Conservation (phyloP, 2,888 invertebrate genomes). For the Chaetogeoica ovagalla region DNA sequence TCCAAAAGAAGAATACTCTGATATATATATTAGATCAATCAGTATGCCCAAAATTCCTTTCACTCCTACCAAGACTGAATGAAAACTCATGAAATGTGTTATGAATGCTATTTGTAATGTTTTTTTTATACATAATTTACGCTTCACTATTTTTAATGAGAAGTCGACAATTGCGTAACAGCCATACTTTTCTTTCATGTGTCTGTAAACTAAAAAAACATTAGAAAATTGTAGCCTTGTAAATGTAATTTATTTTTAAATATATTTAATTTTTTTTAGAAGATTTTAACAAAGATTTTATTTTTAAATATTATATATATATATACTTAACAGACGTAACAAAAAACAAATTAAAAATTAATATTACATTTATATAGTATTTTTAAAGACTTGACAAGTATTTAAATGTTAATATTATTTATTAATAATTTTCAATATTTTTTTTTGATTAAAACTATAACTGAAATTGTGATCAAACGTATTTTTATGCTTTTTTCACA, state of each 20-base stretch:
- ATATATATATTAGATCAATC: conserved; percentile 6
- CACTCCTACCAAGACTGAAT: conserved; percentile 48
- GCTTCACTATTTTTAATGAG: conserved; percentile 20
- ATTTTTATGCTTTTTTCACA: conserved; percentile 7
- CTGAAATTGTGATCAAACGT: not conserved
- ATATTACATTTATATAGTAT: conserved; percentile 24
- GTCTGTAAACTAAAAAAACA: too few species aligned
- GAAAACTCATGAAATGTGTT: conserved; percentile 22
- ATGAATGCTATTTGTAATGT: conserved; percentile 16
- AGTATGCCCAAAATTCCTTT: conserved; percentile 25
- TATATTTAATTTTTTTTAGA: conserved; percentile 12
- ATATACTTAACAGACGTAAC: conserved; percentile 37
- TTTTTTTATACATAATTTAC: conserved; percentile 25
- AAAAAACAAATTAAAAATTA: not conserved
- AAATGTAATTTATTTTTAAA: conserved; percentile 37
- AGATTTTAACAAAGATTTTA: conserved; percentile 39
- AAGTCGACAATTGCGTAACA: conserved; percentile 30
- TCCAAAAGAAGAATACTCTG: not conserved
- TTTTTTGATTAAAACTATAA: conserved; percentile 29
- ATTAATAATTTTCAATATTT: not conserved
- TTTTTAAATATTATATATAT: conserved; percentile 32
- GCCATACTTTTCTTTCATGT: not conserved
- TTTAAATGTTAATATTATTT: conserved; percentile 37
- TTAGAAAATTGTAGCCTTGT: conserved; percentile 2
- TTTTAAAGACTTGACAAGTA: conserved; percentile 16